Evolutionary conservation across 2,113 vertebrate species (phyloP).

Genomic region (Coracopsis vasa): DNA sequence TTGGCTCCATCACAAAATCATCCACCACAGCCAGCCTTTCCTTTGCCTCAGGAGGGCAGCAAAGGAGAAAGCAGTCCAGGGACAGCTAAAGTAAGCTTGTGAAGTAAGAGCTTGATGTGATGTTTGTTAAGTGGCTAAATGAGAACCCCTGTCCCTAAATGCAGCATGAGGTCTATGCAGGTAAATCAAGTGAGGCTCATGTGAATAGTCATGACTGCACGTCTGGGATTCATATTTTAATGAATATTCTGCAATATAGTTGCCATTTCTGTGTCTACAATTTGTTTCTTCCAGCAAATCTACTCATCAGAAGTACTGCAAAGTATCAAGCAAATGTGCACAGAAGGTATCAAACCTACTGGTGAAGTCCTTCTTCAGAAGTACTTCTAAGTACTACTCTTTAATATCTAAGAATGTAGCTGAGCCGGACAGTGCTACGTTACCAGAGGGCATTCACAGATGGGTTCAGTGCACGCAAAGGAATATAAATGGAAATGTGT

Average conservation of each 20-base stretch:
- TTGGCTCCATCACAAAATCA: background rate
- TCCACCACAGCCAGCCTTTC: background rate
- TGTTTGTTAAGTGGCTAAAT: background rate
- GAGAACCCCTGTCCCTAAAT: background rate
- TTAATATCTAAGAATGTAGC: background rate
- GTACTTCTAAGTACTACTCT: background rate
- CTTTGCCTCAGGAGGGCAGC: background rate
- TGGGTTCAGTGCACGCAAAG: background rate
- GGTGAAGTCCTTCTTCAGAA: background rate
- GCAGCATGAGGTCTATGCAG: background rate
- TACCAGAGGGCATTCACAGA: background rate
- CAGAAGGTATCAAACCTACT: background rate
- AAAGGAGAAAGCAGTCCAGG: background rate
- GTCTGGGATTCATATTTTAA: background rate
- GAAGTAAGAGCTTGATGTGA: background rate
- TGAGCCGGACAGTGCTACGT: background rate
- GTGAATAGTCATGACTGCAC: rapidly evolving
- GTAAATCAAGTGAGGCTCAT: background rate
- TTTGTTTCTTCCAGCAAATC: background rate
- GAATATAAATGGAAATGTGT: background rate
- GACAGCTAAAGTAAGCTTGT: background rate
- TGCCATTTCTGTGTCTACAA: background rate
- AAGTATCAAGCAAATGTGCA: background rate
- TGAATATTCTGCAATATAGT: background rate
- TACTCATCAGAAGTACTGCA: background rate